These are phyloP conservation scores for Tetrao urogallus DNA, from an alignment of 2,113 vertebrate genomes.

Conservation along the genomic window DNA sequence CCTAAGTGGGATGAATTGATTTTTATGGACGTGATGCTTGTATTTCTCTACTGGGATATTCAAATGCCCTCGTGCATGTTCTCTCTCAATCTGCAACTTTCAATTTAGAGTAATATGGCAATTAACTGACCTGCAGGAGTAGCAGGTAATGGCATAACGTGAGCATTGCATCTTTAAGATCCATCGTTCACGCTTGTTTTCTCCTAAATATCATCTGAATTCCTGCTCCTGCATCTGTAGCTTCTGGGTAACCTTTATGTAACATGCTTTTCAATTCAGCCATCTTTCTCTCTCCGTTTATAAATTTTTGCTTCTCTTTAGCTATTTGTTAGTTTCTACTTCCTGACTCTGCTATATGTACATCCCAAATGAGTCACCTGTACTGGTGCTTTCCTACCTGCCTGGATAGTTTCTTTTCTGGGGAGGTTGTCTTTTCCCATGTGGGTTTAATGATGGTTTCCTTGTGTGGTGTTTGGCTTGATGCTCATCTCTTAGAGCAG, in stretches of 20 bases:
- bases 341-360: not conserved
- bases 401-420: not conserved
- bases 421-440: not conserved
- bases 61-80: accelerated
- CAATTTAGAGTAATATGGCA: not conserved
- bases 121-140: not conserved
- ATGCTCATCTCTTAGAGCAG: not conserved
- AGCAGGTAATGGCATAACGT: too few species aligned
- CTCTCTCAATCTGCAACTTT: not conserved
- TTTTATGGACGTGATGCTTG: not conserved
- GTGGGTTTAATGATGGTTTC: not conserved
- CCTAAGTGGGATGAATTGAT: not conserved
- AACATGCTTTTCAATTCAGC: accelerated
- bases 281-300: not conserved
- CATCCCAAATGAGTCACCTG: not conserved
- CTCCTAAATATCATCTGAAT: not conserved
- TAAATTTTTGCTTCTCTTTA: not conserved
- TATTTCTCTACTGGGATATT: not conserved
- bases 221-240: not conserved
- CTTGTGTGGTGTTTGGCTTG: not conserved
- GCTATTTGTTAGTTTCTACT: not conserved
- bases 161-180: not conserved
- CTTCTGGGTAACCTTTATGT: not conserved
- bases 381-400: not conserved
- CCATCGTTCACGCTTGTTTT: not conserved